phyloP scores from a whole-genome alignment of 2,797 vertebrate species.

The Streptopelia turtur region DNA sequence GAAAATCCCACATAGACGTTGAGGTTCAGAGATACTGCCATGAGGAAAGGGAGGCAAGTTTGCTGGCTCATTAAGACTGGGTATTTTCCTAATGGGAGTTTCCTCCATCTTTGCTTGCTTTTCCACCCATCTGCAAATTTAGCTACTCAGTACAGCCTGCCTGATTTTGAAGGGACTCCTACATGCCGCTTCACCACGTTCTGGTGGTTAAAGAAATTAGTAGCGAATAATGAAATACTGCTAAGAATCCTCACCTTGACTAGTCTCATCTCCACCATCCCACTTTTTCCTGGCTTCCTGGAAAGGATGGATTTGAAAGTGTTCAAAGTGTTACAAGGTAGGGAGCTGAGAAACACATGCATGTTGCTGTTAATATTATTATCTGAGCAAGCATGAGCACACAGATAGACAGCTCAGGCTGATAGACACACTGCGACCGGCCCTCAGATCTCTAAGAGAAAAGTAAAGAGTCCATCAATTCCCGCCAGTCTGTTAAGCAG shows the following conservation, averaged over 20 bases:
- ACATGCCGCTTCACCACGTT: not conserved
- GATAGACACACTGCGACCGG: not conserved
- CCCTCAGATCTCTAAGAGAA: conserved; percentile 49
- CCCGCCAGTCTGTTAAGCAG: conserved; percentile 48
- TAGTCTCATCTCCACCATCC: not conserved
- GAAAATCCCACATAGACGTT: not conserved
- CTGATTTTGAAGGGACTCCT: not conserved
- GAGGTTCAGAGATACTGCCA: not conserved
- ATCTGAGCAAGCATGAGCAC: not conserved
- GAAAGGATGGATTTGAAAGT: not conserved
- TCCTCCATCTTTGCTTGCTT: not conserved
- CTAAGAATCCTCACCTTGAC: not conserved
- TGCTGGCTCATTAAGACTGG: not conserved
- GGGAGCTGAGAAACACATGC: not conserved
- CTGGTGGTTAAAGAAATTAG: not conserved
- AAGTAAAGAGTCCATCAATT: conserved; percentile 31
- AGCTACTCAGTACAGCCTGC: not conserved
- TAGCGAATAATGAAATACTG: not conserved
- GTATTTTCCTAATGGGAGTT: not conserved
- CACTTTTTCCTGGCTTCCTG: not conserved
- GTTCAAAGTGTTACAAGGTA: not conserved
- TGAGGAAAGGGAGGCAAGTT: not conserved
- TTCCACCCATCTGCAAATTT: not conserved
- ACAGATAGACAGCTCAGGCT: not conserved
- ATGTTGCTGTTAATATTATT: not conserved